phyloP scores from a whole-genome alignment of 1,140 invertebrate species.

The Neocloeon triangulifer region DNA sequence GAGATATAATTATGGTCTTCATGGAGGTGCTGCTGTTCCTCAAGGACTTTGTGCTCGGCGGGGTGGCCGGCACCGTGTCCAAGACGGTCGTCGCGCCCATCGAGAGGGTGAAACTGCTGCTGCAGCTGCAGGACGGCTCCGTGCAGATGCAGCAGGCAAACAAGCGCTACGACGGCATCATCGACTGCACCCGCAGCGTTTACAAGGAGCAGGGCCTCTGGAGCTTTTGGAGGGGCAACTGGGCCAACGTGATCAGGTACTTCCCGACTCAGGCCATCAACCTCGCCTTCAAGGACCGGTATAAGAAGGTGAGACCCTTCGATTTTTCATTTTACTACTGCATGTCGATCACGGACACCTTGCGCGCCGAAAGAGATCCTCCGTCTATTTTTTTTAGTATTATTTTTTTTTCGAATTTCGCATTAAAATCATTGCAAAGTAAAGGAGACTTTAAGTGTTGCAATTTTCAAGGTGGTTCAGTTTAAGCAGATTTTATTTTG shows the following conservation, averaged over 20 bases:
- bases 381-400: no score
- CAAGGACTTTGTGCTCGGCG: constrained; percentile 71
- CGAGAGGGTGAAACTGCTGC: constrained; percentile 79
- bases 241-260: constrained; percentile 81
- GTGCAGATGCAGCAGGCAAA: constrained; percentile 58
- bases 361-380: no score
- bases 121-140: constrained; percentile 71
- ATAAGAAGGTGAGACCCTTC: constrained; percentile 66
- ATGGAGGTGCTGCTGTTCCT: constrained; percentile 45
- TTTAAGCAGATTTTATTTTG: no score
- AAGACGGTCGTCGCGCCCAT: constrained; percentile 79
- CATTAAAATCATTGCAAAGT: no score
- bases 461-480: no score
- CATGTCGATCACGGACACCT: no score
- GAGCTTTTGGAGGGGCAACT: constrained; percentile 89
- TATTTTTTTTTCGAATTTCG: no score
- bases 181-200: constrained; percentile 71
- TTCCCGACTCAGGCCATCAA: constrained; percentile 91
- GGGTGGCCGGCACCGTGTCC: constrained; percentile 70
- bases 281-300: constrained; percentile 86
- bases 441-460: no score
- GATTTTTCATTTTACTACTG: no score
- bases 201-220: constrained; percentile 65
- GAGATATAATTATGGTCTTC: no score
- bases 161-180: constrained; percentile 65